Conservation (phyloP, 35 echinoderm and acorn worm species). For the Lytechinus pictus region DNA sequence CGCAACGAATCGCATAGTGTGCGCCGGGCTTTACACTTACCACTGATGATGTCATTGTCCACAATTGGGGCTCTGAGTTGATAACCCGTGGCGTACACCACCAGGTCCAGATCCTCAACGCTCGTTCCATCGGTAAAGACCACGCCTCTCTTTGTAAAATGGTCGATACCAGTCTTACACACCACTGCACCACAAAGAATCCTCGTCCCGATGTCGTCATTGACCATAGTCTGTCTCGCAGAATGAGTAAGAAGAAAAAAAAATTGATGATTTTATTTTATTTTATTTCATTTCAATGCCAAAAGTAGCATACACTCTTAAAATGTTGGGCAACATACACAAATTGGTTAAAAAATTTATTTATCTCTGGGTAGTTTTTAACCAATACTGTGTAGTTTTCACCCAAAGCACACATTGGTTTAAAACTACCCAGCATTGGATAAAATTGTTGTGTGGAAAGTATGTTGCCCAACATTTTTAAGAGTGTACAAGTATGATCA, state of each 20-base stretch:
- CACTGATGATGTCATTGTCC: slow-evolving; percentile 64
- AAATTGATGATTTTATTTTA: background rate
- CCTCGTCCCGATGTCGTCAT: slow-evolving; percentile 70
- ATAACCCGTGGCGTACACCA: slow-evolving; percentile 89
- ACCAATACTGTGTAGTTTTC: too few relatives aligned
- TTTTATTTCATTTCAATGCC: too few relatives aligned
- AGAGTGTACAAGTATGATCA: too few relatives aligned
- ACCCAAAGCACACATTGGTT: too few relatives aligned
- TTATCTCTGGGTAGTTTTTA: too few relatives aligned
- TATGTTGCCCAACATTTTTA: too few relatives aligned
- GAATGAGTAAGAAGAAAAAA: background rate
- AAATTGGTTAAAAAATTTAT: too few relatives aligned
- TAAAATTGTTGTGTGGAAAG: too few relatives aligned
- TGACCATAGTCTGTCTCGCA: slow-evolving; percentile 54
- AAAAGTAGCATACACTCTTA: too few relatives aligned
- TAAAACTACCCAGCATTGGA: too few relatives aligned
- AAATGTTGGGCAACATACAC: too few relatives aligned
- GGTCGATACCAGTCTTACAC: slow-evolving; percentile 73
- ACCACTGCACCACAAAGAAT: slow-evolving; percentile 74
- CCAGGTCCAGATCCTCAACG: slow-evolving; percentile 70
- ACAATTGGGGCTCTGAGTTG: slow-evolving; percentile 62
- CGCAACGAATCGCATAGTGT: too few relatives aligned
- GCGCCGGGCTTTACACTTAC: slow-evolving; percentile 29
- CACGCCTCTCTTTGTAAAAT: slow-evolving; percentile 69
- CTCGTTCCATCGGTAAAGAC: slow-evolving; percentile 80